Evolutionary conservation across 1,140 invertebrate genomes (phyloP), one percentile per base, ranked within the genome.

Genomic region (Brachionus angularis): DNA sequence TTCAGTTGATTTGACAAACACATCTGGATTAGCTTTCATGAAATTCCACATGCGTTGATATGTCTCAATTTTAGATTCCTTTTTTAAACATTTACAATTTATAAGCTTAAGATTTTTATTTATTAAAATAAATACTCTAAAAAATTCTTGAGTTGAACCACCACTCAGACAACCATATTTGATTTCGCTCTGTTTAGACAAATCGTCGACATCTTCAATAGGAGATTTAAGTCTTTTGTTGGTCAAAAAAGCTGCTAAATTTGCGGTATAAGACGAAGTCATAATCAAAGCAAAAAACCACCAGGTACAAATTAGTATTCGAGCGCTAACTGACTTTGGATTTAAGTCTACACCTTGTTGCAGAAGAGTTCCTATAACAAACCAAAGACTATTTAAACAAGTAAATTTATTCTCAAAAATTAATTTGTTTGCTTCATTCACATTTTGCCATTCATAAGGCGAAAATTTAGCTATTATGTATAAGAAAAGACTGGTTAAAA

Each of bases 211-310:
- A 52, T 72, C 42, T 79, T 93, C 90, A 72, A 96, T 96, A 5
- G 93, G 91, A 0, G 91, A 91, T 79, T 94, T 91, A 89, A 97
- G 91, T 74, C 93, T 84, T 79, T 96, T 92, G 4, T 96, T 92
- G 0, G 95, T 80, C 5, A 94, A 86, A 82, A 97, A 98, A 12
- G 95, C 94, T 1, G 94, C 93, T 72, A 98, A 84, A 82, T 98
- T 98, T 47, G 95, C 94, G 18, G 95, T 98, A 81, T 98, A 98
- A n/a, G 93, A 97, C 39, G 93, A 96, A 72, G 98, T 94, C 70
- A 98, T 86, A 76, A 98, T 97, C 21, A 98, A 85, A 0, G 94
- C 96, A 81, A 98, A 98, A 82, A 98, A 98, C 94, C 95, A 98
- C 95, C 95, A 98, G 0, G 94, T 91, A 55, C 90, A 90, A 2